Evolutionary conservation across 2,888 invertebrate species (phyloP).

Genomic region (Ormyrus rosae): DNA sequence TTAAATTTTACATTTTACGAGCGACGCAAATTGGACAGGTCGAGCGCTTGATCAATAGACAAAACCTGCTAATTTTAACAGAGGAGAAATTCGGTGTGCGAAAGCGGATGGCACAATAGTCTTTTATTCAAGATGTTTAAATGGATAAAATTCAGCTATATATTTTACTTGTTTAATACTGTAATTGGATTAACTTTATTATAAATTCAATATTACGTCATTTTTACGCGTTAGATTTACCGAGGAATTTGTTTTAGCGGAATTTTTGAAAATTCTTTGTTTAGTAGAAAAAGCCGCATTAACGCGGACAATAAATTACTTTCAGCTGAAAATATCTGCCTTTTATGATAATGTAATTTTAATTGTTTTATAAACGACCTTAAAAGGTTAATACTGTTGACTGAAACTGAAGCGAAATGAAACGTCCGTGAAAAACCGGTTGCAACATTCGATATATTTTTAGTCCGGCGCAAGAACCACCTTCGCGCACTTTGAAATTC

Average conservation of each 20-base stretch:
- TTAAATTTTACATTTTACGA: conserved; percentile 35
- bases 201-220: no score
- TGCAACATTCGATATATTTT: conserved; percentile 24
- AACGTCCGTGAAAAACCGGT: conserved; percentile 36
- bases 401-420: conserved; percentile 15
- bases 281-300: conserved; percentile 5
- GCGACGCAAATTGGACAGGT: conserved; percentile 20
- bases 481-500: conserved; percentile 1
- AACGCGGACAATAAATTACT: background rate
- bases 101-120: background rate
- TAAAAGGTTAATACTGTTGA: background rate
- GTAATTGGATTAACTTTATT: no score
- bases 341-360: no score
- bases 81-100: background rate
- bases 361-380: no score
- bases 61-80: conserved; percentile 40
- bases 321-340: no score
- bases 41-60: conserved; percentile 33
- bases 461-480: background rate
- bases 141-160: background rate
- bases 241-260: no score
- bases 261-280: no score
- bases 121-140: conserved; percentile 10
- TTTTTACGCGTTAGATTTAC: no score
- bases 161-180: no score